A percentile compares a stretch with the other conserved stretches of the same genome.
Conservation (phyloP, 2,797 vertebrate species). For the Malacoctenus gilli region DNA sequence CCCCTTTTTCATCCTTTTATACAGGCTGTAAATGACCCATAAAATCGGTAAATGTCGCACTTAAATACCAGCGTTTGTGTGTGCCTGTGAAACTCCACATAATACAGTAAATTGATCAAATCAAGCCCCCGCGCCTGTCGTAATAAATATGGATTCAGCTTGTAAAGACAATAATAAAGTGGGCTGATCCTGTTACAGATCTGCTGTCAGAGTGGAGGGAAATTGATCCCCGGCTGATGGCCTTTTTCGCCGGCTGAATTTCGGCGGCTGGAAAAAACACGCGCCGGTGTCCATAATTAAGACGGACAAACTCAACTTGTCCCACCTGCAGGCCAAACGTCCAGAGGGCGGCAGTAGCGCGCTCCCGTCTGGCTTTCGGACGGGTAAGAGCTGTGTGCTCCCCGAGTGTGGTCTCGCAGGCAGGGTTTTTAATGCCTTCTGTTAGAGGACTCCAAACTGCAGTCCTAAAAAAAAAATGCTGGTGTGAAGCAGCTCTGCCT, state of each 20-base stretch:
- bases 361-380: slow-evolving; percentile 39
- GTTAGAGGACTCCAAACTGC: background rate
- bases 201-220: slow-evolving; percentile 16
- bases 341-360: slow-evolving; percentile 75
- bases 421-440: background rate
- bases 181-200: slow-evolving; percentile 5
- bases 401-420: slow-evolving; percentile 23
- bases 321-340: slow-evolving; percentile 21
- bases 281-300: slow-evolving; percentile 9
- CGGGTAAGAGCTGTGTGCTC: rapidly evolving
- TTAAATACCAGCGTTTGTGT: background rate
- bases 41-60: background rate
- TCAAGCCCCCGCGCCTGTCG: slow-evolving; percentile 3
- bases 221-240: slow-evolving; percentile 29
- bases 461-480: background rate
- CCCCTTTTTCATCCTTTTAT: background rate
- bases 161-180: slow-evolving; percentile 18
- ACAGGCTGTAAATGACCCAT: too few relatives aligned
- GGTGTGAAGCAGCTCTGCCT: background rate
- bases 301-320: slow-evolving; percentile 12
- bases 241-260: slow-evolving; percentile 21
- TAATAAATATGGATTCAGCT: slow-evolving; percentile 38
- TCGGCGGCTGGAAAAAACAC: slow-evolving; percentile 21
- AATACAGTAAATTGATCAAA: slow-evolving; percentile 14
- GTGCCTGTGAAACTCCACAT: background rate